Evolutionary conservation across 2,797 vertebrate genomes (phyloP).

Genomic region (Lepus oiostolus): DNA sequence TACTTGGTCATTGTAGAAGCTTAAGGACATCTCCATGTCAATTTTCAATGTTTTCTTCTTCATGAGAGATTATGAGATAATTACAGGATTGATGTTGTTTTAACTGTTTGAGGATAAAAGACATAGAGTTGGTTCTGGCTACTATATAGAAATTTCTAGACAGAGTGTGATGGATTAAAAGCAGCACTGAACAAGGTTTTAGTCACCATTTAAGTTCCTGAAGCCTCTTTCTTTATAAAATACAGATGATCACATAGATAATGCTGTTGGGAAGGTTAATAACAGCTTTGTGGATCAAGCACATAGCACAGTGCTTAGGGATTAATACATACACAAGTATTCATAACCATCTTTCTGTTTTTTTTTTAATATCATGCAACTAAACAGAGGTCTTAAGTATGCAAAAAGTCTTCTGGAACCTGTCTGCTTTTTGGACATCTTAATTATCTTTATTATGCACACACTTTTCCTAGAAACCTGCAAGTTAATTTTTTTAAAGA

Average conservation of each 20-base stretch:
- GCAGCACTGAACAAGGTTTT: neutral
- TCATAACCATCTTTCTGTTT: neutral
- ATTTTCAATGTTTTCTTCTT: too few species aligned
- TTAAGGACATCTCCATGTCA: neutral
- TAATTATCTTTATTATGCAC: neutral
- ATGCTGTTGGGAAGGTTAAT: neutral
- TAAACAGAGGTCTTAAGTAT: neutral
- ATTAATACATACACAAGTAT: neutral
- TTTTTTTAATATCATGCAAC: neutral
- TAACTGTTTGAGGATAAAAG: neutral
- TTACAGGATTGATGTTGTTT: neutral
- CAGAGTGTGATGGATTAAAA: neutral
- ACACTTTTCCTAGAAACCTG: slow-evolving; percentile 10
- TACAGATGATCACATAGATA: too few species aligned
- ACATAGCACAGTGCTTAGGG: neutral
- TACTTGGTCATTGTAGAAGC: neutral
- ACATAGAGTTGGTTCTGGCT: neutral
- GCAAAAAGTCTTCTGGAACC: neutral
- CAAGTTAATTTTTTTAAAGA: neutral
- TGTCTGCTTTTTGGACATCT: neutral
- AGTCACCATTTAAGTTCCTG: neutral
- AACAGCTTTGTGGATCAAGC: neutral
- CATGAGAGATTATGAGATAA: too few species aligned
- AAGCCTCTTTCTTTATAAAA: neutral
- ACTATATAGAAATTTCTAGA: neutral